Evolutionary conservation across 2,797 vertebrate genomes (phyloP), one percentile per base, ranked within the genome.

Genomic region (Mallotus villosus): DNA sequence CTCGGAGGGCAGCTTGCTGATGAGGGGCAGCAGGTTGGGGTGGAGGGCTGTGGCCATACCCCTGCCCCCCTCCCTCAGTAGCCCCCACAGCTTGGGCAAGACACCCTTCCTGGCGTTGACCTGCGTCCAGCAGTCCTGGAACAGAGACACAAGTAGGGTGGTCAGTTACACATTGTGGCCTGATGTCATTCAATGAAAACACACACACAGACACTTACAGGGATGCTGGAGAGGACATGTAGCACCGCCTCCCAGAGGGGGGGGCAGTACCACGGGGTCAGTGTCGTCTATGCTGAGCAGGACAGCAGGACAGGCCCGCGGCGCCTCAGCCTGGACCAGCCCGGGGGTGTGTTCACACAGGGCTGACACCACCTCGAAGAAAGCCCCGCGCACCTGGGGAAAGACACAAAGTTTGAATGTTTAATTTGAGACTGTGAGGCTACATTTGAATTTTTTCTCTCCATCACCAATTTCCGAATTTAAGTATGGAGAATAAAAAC

Each of bases 181-280:
- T 27, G 0, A 24, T 27, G 60, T 62, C 2, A 19, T 22, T 25
- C 60, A 17, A 62, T 29, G 60, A 14, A 22, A 29, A 37, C 16
- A 9, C 37, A 60, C 29, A 61, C 21, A 63, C 3, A 11, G 6
- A 70, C 27, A 21, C 89, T 91, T 88, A 99, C 98, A 84, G 96
- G 91, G 77, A 98, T 51, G 3, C 91, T 93, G 53, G 94, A 90
- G 27, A 96, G 46, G 14, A 94, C 86, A 8, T 95, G 93, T 58
- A 99, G 95, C 1, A 96, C 94, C 3, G 97, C 95, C 85, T 98
- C 96, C 98, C 97, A 99, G 72, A 98, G 94, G 11, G 95, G 95
- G 88, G 0, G 95, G 95, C 79, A 98, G 93, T 68, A 98, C 97
- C 4, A 94, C 62, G 1, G 97, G 97, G 77, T 99, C 98, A 0